A percentile compares a stretch with the other conserved stretches of the same genome.
These are phyloP conservation scores for Fistularia commersonii DNA, from an alignment of 2,797 vertebrate species.

Conservation along the genomic window DNA sequence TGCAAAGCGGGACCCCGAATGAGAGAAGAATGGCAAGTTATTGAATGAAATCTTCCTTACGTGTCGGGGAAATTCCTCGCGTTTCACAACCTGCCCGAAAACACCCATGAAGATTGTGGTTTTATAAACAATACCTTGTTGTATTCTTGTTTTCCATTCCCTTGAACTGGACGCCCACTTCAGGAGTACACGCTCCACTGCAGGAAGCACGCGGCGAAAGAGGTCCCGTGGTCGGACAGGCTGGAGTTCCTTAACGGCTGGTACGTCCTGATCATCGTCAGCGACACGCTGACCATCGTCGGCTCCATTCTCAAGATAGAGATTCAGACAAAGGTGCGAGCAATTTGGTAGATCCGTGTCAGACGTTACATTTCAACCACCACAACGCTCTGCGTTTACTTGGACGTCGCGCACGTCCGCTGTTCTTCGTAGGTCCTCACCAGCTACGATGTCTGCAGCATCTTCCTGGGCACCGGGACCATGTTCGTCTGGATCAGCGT, in stretches of 20 bases:
- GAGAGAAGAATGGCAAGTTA: no score
- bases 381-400: background rate
- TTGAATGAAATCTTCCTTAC: no score
- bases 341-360: background rate
- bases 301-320: slow-evolving; percentile 92
- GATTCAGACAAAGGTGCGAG: slow-evolving; percentile 87
- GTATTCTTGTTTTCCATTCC: background rate
- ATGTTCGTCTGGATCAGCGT: slow-evolving; percentile 95
- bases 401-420: background rate
- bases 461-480: slow-evolving; percentile 89
- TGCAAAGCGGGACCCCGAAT: no score
- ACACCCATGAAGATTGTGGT: background rate
- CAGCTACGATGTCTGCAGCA: slow-evolving; percentile 93
- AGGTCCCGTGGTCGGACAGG: slow-evolving; percentile 80
- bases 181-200: slow-evolving; percentile 86
- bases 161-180: background rate
- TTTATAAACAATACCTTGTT: background rate
- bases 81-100: no score
- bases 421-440: slow-evolving; percentile 75
- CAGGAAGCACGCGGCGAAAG: slow-evolving; percentile 67
- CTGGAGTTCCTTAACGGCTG: slow-evolving; percentile 92
- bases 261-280: slow-evolving; percentile 91
- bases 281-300: slow-evolving; percentile 82
- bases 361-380: background rate
- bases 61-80: no score